Evolutionary conservation across 2,888 invertebrate genomes (phyloP), one percentile per base, ranked within the genome.

Genomic region (Agonopterix heracliana): DNA sequence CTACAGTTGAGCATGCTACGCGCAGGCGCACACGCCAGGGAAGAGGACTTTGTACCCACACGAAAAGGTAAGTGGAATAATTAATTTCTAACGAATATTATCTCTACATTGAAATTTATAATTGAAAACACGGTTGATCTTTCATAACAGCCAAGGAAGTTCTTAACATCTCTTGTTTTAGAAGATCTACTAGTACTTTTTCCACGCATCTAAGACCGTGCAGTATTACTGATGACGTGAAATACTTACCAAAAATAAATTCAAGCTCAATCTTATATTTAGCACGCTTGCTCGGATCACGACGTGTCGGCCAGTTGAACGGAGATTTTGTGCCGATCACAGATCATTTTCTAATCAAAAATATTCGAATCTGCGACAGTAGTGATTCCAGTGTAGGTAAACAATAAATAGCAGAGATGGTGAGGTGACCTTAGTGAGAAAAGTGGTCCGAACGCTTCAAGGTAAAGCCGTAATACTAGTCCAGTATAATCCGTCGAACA

Each of bases 241-340:
- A 85, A 82, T 79, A 71, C 74, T 69, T 66, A 76, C 85, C 81
- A 64, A 84, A 88, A 89, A 89, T 89, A 89, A 81, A 84, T 84
- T 74, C 74, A 86, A 75, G 84, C 86, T 82, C 85, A 78, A 78
- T 81, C 66, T 79, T 89, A 89, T 88, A 87, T 89, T 89, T 89
- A 89, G 89, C 81, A 65, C 83, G 78, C 75, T 74, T 78, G 84
- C 78, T 74, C 79, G 71, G 71, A 76, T 74, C 70, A 68, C 78
- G 77, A 71, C 72, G 76, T 64, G 73, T 63, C 75, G 69, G 78
- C 72, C 87, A 88, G 88, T 88, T 82, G 78, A 77, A 78, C 83
- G 68, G 78, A 78, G 87, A 79, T 79, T 84, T 78, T 79, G 80
- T 76, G 71, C 77, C 74, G 87, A 80, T 80, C 81, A 69, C 76